Base-by-base conservation (phyloP, 2,888 invertebrate genomes). In the Notodonta ziczac region DNA sequence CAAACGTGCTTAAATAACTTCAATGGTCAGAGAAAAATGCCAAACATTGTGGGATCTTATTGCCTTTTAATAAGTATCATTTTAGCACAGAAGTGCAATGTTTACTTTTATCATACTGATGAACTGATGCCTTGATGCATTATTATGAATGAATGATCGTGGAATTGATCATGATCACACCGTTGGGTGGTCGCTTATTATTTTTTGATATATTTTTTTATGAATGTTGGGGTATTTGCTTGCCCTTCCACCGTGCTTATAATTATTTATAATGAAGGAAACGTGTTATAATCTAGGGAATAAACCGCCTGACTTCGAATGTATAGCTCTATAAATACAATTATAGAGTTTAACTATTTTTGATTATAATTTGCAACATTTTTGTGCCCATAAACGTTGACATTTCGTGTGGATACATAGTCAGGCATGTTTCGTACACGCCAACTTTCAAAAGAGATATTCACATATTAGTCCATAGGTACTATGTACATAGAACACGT, bases 81-180 rank as follows among this genome's bases (percentile, higher is more conserved):
- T 52, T 52, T 52, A 52, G 51, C 54, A 1, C 16, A n/a, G n/a
- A 13, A n/a, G 35, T n/a, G 0, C 40, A n/a, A 52, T 61, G 58
- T 60, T 53, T 62, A 57, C 54, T 62, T 60, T 58, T 50, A 40
- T 62, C 44, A 57, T 57, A 24, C 24, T 24, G 24, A 24, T 24
- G 24, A 24, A 24, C 24, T 24, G 24, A 24, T 24, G 24, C 24
- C 2, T 24, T 24, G 24, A 24, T 24, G 24, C 24, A 24, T 24
- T 24, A 24, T 24, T 24, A 24, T 65, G 66, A 65, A 53, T 63
- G 64, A 69, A 63, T 70, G 74, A 77, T 73, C 62, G 65, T 71
- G 59, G 70, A 80, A 80, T 78, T 78, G 81, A 81, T 86, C 77
- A 79, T 74, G 75, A 80, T 74, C 73, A 60, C 61, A 67, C 74